These are phyloP conservation scores for Amazona vittata DNA, from an alignment of 2,113 vertebrate genomes.

Conservation along the genomic window DNA sequence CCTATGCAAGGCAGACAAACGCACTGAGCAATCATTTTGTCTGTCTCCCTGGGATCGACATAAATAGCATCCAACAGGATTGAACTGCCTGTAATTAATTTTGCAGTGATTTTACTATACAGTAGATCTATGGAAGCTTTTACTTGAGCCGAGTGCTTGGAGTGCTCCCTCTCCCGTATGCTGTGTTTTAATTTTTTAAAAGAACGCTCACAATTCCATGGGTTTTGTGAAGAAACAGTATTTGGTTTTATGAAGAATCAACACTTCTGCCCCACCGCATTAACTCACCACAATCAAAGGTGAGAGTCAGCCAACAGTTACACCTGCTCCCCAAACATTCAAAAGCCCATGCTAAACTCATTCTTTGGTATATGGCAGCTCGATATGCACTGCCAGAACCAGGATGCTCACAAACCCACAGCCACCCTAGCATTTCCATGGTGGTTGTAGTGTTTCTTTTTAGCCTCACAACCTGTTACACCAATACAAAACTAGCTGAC, in stretches of 20 bases:
- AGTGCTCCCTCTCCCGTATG: background rate
- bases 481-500: accelerated
- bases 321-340: too few relatives aligned
- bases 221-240: background rate
- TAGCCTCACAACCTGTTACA: accelerated
- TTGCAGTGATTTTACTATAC: background rate
- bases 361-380: accelerated
- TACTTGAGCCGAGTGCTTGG: background rate
- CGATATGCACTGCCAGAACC: accelerated
- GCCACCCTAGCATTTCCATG: background rate
- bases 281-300: background rate
- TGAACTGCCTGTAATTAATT: accelerated
- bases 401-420: background rate
- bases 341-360: background rate
- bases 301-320: background rate
- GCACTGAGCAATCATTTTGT: accelerated
- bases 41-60: background rate
- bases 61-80: accelerated
- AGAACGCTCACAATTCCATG: accelerated
- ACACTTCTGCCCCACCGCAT: background rate
- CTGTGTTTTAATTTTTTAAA: background rate
- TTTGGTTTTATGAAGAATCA: background rate
- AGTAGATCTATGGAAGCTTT: background rate
- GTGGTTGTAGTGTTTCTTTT: accelerated
- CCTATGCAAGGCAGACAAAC: background rate